Base-by-base conservation (phyloP, 2,888 invertebrate genomes). In the Aricia artaxerxes region DNA sequence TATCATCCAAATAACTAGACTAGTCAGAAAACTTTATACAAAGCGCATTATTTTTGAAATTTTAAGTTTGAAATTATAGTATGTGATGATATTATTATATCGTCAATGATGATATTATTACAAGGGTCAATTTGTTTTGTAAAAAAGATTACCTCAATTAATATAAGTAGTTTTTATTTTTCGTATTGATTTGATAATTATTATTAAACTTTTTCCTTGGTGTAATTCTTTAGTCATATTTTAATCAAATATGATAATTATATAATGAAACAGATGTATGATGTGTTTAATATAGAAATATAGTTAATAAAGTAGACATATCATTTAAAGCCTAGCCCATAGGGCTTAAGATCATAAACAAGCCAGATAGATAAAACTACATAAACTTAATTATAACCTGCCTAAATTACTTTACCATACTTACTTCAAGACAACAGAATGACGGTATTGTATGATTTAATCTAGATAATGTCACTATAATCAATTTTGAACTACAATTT, bases 401-500 rank as follows among this genome's bases (percentile, higher is more conserved):
- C 61, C 61, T 24, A 61, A 61, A 61, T 60, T 60, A 16, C n/a
- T 9, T 7, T n/a, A n/a, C 6, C 24, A 24, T 24, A 24, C 7
- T 7, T 61, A 61, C 61, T 61, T n/a, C 61, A 61, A 24, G 61
- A 61, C 24, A 31, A 69, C 64, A 31, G 1, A 69, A 69, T 69
- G 35, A 69, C 44, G 73, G 40, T 44, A 44, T 73, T n/a, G 44
- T 73, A 44, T 73, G 73, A 44, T 44, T 40, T 73, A 44, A 44
- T 73, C 69, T 69, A 69, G 35, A 73, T 73, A 73, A 44, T 44
- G 40, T 76, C 53, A 76, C 57, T 57, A 31, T 35, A 76, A 53
- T 76, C 24, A 53, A 76, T 31, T 76, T 76, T 35, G 76, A 57
- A 76, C 53, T 76, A 53, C 57, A 76, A 57, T 76, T 49, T 44